Conservation (phyloP, 23 tunicate species). For the Halocynthia roretzi region DNA sequence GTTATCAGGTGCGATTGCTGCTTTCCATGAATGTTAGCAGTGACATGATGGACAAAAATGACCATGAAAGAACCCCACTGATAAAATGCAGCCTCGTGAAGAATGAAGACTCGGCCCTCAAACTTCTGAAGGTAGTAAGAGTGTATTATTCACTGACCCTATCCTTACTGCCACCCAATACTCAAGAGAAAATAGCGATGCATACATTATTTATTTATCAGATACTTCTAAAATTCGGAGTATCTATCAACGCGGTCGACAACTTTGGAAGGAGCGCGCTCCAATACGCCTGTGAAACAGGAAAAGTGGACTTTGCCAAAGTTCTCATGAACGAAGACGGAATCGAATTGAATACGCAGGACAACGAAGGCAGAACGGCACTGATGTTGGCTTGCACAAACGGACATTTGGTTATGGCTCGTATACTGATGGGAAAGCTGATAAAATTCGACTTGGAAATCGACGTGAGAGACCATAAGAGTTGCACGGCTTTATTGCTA, state of each 20-base stretch:
- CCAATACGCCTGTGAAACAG: slow-evolving; percentile 69
- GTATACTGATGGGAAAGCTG: slow-evolving; percentile 42
- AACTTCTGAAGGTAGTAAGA: slow-evolving; percentile 42
- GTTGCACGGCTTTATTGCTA: slow-evolving; percentile 66
- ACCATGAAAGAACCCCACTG: slow-evolving; percentile 69
- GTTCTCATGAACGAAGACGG: slow-evolving; percentile 59
- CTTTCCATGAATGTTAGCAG: slow-evolving; percentile 55
- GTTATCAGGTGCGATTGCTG: slow-evolving; percentile 58
- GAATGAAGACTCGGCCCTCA: slow-evolving; percentile 57
- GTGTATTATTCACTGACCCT: neutral
- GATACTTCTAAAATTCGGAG: slow-evolving; percentile 67
- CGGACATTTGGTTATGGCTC: slow-evolving; percentile 51
- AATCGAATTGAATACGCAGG: slow-evolving; percentile 70
- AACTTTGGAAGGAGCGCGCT: slow-evolving; percentile 32
- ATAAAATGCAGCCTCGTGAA: slow-evolving; percentile 45
- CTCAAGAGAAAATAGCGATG: neutral
- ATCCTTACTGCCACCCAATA: neutral
- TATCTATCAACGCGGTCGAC: slow-evolving; percentile 56
- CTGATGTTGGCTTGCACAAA: slow-evolving; percentile 68
- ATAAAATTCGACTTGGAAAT: slow-evolving; percentile 71
- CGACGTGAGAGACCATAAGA: slow-evolving; percentile 59
- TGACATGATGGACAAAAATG: slow-evolving; percentile 61
- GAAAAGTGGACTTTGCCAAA: slow-evolving; percentile 44
- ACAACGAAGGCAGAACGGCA: slow-evolving; percentile 65
- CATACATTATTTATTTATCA: slow-evolving; percentile 6